These are phyloP conservation scores for Fragum fragum DNA, from an alignment of 2,888 invertebrate species.

Conservation along the genomic window DNA sequence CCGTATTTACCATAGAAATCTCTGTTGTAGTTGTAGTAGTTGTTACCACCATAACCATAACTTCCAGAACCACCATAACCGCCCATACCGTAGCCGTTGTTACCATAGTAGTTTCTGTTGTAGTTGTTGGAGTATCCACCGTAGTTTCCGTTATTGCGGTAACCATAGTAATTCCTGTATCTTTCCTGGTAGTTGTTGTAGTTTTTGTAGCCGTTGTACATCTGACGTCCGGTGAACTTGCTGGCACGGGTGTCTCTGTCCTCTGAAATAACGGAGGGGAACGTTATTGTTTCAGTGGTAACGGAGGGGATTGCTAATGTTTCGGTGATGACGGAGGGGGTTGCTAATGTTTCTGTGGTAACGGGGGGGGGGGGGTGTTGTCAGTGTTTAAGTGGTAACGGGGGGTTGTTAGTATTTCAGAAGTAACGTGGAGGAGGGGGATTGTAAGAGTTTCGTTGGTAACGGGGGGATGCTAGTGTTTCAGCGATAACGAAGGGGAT, in stretches of 20 bases:
- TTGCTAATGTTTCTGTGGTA: too few species aligned
- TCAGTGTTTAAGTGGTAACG: too few species aligned
- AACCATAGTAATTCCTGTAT: slow-evolving; percentile 17
- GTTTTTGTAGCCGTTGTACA: slow-evolving; percentile 4
- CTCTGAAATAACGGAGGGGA: neutral
- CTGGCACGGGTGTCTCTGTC: slow-evolving; percentile 10
- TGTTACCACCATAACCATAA: neutral
- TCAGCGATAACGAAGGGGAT: too few species aligned
- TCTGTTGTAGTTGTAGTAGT: neutral
- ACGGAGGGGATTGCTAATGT: too few species aligned
- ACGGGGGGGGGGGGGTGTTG: too few species aligned
- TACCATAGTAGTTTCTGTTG: slow-evolving; percentile 22
- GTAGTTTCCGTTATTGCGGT: neutral
- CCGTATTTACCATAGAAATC: slow-evolving; percentile 15
- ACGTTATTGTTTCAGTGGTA: too few species aligned
- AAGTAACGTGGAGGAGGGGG: too few species aligned
- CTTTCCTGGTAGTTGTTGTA: slow-evolving; percentile 30
- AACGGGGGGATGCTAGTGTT: too few species aligned
- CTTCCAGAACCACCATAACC: neutral
- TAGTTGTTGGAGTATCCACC: slow-evolving; percentile 13
- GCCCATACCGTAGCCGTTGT: slow-evolving; percentile 5
- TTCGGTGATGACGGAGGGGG: too few species aligned
- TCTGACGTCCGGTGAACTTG: slow-evolving; percentile 15
- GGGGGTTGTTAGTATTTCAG: too few species aligned
- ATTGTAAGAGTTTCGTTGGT: too few species aligned